Percentiles rank a stretch among this genome's conserved stretches.
phyloP scores from a whole-genome alignment of 1,140 invertebrate genomes.

The Zaprionus davidi region DNA sequence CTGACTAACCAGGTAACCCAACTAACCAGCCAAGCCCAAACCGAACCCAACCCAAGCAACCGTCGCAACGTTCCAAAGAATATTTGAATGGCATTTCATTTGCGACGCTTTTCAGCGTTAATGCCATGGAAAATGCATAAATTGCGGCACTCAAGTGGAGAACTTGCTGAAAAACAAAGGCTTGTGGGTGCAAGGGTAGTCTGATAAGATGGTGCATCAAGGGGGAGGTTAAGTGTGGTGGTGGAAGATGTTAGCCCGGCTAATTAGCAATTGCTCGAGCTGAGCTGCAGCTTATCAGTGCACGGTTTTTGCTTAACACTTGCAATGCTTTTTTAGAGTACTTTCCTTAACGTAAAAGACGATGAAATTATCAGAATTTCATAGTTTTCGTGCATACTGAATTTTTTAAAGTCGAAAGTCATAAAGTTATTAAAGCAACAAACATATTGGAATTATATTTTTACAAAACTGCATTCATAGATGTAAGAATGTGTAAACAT shows the following conservation, averaged over 20 bases:
- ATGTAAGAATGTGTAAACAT: too few species aligned
- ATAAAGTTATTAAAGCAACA: background rate
- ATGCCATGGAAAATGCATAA: conserved; percentile 80
- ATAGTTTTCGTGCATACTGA: background rate
- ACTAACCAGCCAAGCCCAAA: conserved; percentile 14
- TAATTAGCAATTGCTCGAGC: conserved; percentile 50
- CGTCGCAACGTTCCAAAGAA: conserved; percentile 7
- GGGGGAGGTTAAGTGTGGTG: too few species aligned
- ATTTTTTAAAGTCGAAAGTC: background rate
- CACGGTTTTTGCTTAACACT: conserved; percentile 20
- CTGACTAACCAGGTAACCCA: conserved; percentile 46
- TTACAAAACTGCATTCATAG: too few species aligned
- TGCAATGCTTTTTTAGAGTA: conserved; percentile 16
- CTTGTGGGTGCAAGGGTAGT: background rate
- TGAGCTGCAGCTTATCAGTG: conserved; percentile 52
- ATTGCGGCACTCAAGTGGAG: conserved; percentile 70
- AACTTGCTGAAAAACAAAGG: conserved; percentile 65
- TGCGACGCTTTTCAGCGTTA: conserved; percentile 77
- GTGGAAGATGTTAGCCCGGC: conserved; percentile 19
- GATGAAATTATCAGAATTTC: background rate
- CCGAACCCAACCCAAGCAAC: background rate
- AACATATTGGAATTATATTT: too few species aligned
- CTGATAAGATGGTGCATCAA: background rate
- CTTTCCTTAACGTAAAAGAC: background rate
- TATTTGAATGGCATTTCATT: conserved; percentile 78